phyloP scores from a whole-genome alignment of 2,797 vertebrate genomes.

The Danio jaintianensis region DNA sequence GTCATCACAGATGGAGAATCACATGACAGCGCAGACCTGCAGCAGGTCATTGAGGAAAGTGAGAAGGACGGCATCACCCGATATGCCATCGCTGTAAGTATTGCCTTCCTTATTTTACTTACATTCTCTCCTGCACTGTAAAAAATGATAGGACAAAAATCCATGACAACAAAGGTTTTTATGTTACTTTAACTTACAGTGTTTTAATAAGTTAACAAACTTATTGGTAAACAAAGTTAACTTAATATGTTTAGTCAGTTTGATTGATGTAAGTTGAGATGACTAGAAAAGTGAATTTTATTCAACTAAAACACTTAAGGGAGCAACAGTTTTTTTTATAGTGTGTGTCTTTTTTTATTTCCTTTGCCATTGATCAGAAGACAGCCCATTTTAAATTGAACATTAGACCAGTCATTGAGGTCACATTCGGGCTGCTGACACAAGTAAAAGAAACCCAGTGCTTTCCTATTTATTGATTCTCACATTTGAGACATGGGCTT shows the following conservation, averaged over 20 bases:
- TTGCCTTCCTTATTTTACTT: constrained; percentile 35
- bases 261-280: no score
- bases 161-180: no score
- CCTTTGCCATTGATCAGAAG: constrained; percentile 45
- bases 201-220: no score
- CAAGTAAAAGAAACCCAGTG: constrained; percentile 19
- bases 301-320: no score
- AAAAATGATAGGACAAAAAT: no score
- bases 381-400: constrained; percentile 38
- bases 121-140: constrained; percentile 8
- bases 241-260: no score
- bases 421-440: constrained; percentile 42
- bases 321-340: no score
- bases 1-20: constrained; percentile 99
- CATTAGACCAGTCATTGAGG: constrained; percentile 42
- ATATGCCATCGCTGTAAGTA: constrained; percentile 95
- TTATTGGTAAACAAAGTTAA: no score
- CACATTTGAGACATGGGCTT: constrained; percentile 16
- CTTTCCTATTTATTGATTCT: constrained; percentile 19
- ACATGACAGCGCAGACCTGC: constrained; percentile 92
- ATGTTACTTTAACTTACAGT: no score
- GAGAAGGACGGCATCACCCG: constrained; percentile 94
- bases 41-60: constrained; percentile 93
- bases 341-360: constrained; percentile 43
- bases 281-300: no score